These are phyloP conservation scores for Apteryx owenii DNA, from an alignment of 2,113 vertebrate species.

Conservation along the genomic window DNA sequence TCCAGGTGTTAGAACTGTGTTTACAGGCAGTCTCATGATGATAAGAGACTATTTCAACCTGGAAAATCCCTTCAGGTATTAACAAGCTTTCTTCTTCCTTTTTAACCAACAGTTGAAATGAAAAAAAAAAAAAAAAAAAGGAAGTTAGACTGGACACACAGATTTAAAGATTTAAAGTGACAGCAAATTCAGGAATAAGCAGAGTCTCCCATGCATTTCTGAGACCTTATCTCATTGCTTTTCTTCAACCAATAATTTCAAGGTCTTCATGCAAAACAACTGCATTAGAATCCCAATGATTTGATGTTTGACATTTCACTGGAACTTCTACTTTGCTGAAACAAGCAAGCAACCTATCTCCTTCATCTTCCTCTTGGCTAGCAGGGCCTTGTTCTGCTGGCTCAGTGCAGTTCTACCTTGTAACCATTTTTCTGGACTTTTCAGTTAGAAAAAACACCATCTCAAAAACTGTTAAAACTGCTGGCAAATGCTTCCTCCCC, in stretches of 20 bases:
- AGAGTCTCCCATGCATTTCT: neutral
- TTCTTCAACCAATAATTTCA: neutral
- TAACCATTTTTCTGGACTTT: neutral
- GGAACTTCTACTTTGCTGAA: neutral
- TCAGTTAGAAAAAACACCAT: neutral
- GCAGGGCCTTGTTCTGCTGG: neutral
- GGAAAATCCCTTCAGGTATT: slow-evolving; percentile 5
- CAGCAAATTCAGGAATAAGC: neutral
- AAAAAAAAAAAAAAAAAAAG: neutral
- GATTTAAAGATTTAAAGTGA: neutral
- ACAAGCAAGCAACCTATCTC: neutral
- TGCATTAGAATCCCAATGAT: neutral
- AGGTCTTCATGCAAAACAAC: neutral
- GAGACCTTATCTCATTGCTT: neutral
- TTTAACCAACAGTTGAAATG: neutral
- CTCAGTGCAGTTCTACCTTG: neutral
- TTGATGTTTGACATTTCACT: neutral
- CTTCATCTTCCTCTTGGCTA: neutral
- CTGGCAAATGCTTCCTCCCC: neutral
- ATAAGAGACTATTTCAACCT: slow-evolving; percentile 26
- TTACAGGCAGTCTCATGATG: slow-evolving; percentile 21
- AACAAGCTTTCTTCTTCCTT: neutral
- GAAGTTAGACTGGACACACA: neutral
- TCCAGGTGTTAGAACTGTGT: slow-evolving; percentile 14
- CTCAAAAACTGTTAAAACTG: neutral